Conservation (phyloP, 2,113 vertebrate genomes). For the Zosterops hypoxanthus region DNA sequence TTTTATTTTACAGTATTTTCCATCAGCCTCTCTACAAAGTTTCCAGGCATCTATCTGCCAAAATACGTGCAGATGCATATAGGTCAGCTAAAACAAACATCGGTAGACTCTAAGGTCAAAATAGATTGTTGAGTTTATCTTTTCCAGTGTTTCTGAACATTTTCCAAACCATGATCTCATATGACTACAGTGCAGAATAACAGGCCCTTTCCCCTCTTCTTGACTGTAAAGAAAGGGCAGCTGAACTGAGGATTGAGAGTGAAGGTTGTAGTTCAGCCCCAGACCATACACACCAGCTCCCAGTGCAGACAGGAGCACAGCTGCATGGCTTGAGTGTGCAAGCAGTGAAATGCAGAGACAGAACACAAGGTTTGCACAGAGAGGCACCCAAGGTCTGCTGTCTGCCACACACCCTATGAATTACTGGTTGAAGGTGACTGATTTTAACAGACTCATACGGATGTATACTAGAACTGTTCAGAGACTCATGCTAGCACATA, state of each 20-base stretch:
- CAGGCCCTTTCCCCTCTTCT: not conserved
- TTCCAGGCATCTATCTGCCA: not conserved
- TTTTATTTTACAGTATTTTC: not conserved
- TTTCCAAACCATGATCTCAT: constrained; percentile 8
- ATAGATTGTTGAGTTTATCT: constrained; percentile 33
- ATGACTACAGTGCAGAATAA: not conserved
- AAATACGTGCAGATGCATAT: not conserved
- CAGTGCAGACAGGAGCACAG: not conserved
- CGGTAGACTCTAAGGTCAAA: not conserved
- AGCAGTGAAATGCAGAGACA: not conserved
- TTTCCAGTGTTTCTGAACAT: not conserved
- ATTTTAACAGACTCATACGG: not conserved
- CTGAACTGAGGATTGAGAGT: not conserved
- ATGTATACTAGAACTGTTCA: not conserved
- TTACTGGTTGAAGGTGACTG: not conserved
- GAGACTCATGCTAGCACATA: not conserved
- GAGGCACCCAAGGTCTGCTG: not conserved
- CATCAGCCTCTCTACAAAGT: not conserved
- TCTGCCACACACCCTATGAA: not conserved
- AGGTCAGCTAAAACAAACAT: constrained; percentile 31
- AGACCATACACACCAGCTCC: not conserved
- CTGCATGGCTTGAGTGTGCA: not conserved
- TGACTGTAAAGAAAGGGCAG: not conserved
- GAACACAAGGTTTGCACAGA: not conserved
- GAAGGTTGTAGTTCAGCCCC: not conserved